Evolutionary conservation across 1,140 invertebrate species (phyloP), one percentile per base, ranked within the genome.

Genomic region (Cyclargus thomasi): DNA sequence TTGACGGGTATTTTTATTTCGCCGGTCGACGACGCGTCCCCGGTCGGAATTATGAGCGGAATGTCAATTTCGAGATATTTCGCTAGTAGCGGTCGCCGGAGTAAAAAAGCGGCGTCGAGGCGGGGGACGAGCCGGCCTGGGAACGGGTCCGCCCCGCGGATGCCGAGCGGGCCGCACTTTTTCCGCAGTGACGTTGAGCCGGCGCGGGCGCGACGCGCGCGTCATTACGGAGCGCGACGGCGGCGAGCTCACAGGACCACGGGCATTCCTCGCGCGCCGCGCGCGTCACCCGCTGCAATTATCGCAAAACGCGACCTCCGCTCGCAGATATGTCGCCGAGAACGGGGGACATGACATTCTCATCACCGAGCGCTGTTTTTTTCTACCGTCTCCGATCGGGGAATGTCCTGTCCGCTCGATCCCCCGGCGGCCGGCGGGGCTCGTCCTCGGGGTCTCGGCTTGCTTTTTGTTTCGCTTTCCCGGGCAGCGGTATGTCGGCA

Each of bases 321-420:
- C 83, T 88, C 87, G 81, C 83, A 88, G 83, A 88, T 90, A 90
- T 90, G 85, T 90, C 87, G 87, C 87, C 75, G 85, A 77, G 79
- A 87, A 86, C 85, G 81, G 80, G 72, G 79, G 83, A 90, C 87
- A 90, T 90, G 87, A 90, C 87, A 86, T 88, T 87, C 85, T 88
- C 85, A 88, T 90, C 87, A 90, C 85, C 87, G 77, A 88, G 83
- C 77, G 82, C 71, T 81, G 55, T 53, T 72, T 88, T 89, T 89
- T 89, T 83, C 76, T 75, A 80, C 62, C 70, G 74, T 80, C 73
- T 75, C 74, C 77, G 73, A 70, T 74, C 71, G 73, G 81, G 82
- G 79, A 81, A 81, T 81, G 82, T 73, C 67, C 71, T 67, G 74
- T n/a, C n/a, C n/a, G n/a, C n/a, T n/a, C n/a, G n/a, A n/a, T n/a